A percentile compares a stretch with the other conserved stretches of the same genome.
Conservation (phyloP, 35 echinoderm and acorn worm genomes). For the Holothuria glaberrima region DNA sequence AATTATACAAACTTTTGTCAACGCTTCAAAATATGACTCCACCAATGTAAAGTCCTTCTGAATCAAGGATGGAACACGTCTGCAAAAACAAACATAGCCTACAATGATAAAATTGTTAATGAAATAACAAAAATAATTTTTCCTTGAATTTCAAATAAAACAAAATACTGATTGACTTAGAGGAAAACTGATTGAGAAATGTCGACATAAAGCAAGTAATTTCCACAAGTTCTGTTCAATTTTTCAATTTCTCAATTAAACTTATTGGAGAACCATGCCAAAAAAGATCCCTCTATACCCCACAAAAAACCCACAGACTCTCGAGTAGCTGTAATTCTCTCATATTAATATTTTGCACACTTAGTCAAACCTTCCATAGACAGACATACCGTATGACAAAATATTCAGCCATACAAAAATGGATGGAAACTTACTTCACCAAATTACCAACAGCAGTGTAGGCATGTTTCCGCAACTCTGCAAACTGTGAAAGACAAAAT, state of each 20-base stretch:
- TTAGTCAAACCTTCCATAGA: too few relatives aligned
- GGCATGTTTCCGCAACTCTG: conserved; percentile 72
- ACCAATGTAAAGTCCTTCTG: conserved; percentile 88
- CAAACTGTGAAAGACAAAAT: conserved; percentile 65
- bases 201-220: neutral
- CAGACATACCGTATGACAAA: too few relatives aligned
- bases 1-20: conserved; percentile 71
- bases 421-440: conserved; percentile 69
- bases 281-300: too few relatives aligned
- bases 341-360: too few relatives aligned
- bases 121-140: too few relatives aligned
- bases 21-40: conserved; percentile 88
- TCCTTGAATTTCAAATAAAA: neutral
- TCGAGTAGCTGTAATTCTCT: too few relatives aligned
- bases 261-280: too few relatives aligned
- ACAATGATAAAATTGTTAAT: neutral
- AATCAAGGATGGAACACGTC: conserved; percentile 87
- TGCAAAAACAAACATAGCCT: conserved; percentile 58
- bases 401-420: too few relatives aligned
- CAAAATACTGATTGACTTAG: neutral
- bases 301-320: too few relatives aligned
- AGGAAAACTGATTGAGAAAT: neutral
- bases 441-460: conserved; percentile 92
- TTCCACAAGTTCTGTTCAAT: too few relatives aligned
- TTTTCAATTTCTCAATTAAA: too few relatives aligned